phyloP scores from a whole-genome alignment of 2,113 vertebrate species.

The Aphelocoma coerulescens region DNA sequence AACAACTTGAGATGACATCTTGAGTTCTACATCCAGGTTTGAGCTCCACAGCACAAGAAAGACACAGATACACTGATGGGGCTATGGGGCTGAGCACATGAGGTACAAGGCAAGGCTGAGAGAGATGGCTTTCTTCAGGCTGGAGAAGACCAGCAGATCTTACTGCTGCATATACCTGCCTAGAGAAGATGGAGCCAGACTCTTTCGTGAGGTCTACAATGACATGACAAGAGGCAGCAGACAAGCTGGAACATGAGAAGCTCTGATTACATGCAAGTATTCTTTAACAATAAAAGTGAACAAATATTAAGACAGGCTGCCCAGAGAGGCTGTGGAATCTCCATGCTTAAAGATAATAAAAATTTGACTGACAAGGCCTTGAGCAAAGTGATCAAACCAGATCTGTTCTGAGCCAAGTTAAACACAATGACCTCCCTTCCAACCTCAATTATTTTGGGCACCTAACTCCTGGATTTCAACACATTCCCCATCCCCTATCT shows the following conservation, averaged over 20 bases:
- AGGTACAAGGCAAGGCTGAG: not conserved
- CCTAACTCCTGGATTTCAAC: not conserved
- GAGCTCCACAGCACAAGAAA: not conserved
- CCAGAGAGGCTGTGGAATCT: not conserved
- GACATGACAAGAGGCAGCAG: not conserved
- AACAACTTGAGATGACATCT: not conserved
- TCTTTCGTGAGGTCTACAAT: not conserved
- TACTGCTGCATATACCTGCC: not conserved
- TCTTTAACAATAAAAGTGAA: not conserved
- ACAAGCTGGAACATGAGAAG: not conserved
- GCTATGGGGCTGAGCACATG: not conserved
- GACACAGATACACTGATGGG: not conserved
- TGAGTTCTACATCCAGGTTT: not conserved
- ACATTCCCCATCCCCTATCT: not conserved
- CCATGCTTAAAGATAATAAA: not conserved
- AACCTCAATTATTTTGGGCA: not conserved
- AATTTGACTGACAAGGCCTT: not conserved
- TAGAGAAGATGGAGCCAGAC: not conserved
- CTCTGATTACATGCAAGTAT: not conserved
- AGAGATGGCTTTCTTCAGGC: not conserved
- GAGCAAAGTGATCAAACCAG: not conserved
- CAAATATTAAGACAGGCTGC: not conserved
- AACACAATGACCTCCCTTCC: not conserved
- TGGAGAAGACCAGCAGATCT: not conserved
- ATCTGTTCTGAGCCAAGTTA: not conserved